Conservation (phyloP, 2,888 invertebrate species). For the Temnothorax ravouxi region DNA sequence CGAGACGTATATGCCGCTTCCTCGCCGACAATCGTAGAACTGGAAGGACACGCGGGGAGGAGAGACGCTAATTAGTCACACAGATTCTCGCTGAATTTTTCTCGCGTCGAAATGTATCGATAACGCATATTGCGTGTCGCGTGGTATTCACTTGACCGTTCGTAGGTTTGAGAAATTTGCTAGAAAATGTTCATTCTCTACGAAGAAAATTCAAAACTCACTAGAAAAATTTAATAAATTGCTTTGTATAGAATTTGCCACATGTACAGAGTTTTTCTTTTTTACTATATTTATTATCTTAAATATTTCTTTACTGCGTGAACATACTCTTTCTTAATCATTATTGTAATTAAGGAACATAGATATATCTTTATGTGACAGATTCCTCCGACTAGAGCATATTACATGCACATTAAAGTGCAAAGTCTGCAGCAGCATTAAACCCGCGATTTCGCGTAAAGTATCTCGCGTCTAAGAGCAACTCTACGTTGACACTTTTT, state of each 20-base stretch:
- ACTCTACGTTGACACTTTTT: slow-evolving; percentile 44
- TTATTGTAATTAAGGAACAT: slow-evolving; percentile 2
- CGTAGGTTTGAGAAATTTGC: neutral
- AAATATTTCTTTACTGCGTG: neutral
- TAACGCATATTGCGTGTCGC: slow-evolving; percentile 37
- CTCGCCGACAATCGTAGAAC: slow-evolving; percentile 61
- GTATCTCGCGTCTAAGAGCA: slow-evolving; percentile 40
- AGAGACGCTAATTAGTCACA: slow-evolving; percentile 65
- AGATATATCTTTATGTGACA: neutral
- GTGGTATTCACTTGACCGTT: neutral
- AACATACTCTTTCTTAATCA: neutral
- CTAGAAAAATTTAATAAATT: neutral
- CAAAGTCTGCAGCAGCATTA: neutral
- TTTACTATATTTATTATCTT: neutral
- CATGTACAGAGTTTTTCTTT: neutral
- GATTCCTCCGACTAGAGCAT: neutral
- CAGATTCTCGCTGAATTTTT: slow-evolving; percentile 56
- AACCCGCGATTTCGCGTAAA: slow-evolving; percentile 31
- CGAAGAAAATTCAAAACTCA: neutral
- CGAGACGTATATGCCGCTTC: slow-evolving; percentile 75
- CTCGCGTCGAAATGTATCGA: slow-evolving; percentile 54
- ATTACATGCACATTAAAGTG: slow-evolving; percentile 14
- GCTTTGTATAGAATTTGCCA: neutral
- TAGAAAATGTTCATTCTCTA: neutral
- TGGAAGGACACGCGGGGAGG: slow-evolving; percentile 63